These are phyloP conservation scores for Myioborus melanocephalus DNA, from an alignment of 2,797 vertebrate genomes.

Conservation along the genomic window DNA sequence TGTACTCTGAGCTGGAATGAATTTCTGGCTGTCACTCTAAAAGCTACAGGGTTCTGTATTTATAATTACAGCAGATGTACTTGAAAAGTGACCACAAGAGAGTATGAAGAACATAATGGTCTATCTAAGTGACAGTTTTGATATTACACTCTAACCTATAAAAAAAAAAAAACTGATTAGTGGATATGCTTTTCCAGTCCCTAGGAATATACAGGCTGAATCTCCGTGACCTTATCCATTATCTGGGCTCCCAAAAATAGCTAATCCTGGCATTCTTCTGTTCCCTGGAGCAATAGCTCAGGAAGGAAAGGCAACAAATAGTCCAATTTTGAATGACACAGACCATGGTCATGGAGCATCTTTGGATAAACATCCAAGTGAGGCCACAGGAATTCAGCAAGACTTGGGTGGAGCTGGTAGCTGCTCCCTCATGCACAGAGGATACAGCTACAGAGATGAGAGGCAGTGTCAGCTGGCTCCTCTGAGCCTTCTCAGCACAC, in stretches of 20 bases:
- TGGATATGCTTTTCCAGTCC: background rate
- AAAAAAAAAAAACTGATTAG: background rate
- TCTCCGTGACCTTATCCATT: background rate
- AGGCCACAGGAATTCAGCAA: background rate
- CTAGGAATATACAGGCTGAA: background rate
- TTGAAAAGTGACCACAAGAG: background rate
- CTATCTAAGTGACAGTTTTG: background rate
- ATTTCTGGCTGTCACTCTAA: background rate
- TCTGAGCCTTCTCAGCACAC: rapidly evolving
- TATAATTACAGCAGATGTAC: background rate
- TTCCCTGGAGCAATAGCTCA: background rate
- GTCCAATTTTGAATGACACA: background rate
- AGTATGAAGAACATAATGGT: background rate
- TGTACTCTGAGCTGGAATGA: background rate
- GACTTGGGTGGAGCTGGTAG: background rate
- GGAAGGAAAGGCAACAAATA: background rate
- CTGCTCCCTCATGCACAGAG: rapidly evolving
- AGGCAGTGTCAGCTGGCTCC: background rate
- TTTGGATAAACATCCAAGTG: background rate
- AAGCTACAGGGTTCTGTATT: background rate
- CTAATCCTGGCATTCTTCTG: background rate
- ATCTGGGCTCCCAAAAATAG: background rate
- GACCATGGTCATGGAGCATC: background rate
- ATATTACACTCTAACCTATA: background rate
- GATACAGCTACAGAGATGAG: background rate